Evolutionary conservation across 64 coral and sea anemone species (phyloP).

Genomic region (Platygyra sinensis): DNA sequence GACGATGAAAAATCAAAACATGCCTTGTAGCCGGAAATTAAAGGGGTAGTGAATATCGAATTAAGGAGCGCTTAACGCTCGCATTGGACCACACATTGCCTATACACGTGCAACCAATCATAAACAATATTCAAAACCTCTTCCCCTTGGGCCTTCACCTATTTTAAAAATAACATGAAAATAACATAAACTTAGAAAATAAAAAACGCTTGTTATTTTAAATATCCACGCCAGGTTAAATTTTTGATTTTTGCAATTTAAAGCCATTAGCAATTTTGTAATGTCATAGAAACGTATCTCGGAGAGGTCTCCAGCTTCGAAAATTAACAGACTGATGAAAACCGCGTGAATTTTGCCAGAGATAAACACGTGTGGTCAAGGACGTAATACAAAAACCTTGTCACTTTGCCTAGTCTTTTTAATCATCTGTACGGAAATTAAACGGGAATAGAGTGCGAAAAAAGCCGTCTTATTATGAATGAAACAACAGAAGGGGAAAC

Average conservation of each 20-base stretch:
- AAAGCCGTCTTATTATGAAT: neutral
- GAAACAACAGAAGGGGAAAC: neutral
- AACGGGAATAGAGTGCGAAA: slow-evolving; percentile 12
- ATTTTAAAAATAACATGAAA: neutral
- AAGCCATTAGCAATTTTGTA: neutral
- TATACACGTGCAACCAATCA: slow-evolving; percentile 11
- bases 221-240: neutral
- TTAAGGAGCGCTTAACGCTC: slow-evolving; percentile 8
- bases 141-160: neutral
- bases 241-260: neutral
- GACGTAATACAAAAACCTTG: neutral
- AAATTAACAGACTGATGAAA: neutral
- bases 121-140: neutral
- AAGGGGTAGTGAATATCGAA: slow-evolving; percentile 31
- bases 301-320: neutral
- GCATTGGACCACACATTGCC: neutral
- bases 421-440: slow-evolving; percentile 36
- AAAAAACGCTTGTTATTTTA: neutral
- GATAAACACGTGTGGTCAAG: neutral
- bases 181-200: neutral
- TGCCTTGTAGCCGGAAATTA: slow-evolving; percentile 32
- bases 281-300: too few relatives aligned
- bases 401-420: slow-evolving; percentile 5
- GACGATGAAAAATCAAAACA: slow-evolving; percentile 34
- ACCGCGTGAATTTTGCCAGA: neutral